A percentile compares a stretch with the other conserved stretches of the same genome.
phyloP scores from a whole-genome alignment of 2,888 invertebrate genomes.

The Lamellibrachia satsuma region DNA sequence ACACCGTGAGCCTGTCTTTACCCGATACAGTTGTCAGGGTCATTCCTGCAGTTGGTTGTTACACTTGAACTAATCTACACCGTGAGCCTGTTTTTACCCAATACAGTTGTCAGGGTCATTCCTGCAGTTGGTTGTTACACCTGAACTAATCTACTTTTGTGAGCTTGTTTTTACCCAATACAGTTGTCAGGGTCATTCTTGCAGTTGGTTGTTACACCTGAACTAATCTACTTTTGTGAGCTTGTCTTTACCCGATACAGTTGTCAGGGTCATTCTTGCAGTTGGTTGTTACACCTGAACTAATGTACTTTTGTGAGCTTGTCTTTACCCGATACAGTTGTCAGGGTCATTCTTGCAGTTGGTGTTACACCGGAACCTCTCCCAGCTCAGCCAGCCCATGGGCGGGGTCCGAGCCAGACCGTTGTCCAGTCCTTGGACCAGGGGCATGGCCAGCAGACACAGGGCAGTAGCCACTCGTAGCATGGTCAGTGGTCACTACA shows the following conservation, averaged over 20 bases:
- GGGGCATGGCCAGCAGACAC: not conserved
- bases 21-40: too few species aligned
- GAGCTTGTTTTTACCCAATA: too few species aligned
- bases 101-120: too few species aligned
- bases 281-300: not conserved
- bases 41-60: too few species aligned
- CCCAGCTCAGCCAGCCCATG: constrained; percentile 64
- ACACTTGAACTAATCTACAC: not conserved
- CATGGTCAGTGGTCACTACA: not conserved
- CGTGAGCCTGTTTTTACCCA: too few species aligned
- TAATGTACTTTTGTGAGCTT: not conserved
- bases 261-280: too few species aligned
- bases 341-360: constrained; percentile 59
- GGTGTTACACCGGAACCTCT: constrained; percentile 58
- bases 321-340: constrained; percentile 49
- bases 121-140: not conserved
- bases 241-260: too few species aligned
- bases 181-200: too few species aligned
- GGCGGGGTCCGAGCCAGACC: constrained; percentile 62
- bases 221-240: not conserved
- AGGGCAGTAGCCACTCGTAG: not conserved
- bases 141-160: not conserved
- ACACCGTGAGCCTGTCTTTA: too few species aligned
- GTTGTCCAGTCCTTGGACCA: constrained; percentile 50
- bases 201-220: not conserved